phyloP scores from a whole-genome alignment of 1,140 invertebrate species.

The Drosophila kohkoa region DNA sequence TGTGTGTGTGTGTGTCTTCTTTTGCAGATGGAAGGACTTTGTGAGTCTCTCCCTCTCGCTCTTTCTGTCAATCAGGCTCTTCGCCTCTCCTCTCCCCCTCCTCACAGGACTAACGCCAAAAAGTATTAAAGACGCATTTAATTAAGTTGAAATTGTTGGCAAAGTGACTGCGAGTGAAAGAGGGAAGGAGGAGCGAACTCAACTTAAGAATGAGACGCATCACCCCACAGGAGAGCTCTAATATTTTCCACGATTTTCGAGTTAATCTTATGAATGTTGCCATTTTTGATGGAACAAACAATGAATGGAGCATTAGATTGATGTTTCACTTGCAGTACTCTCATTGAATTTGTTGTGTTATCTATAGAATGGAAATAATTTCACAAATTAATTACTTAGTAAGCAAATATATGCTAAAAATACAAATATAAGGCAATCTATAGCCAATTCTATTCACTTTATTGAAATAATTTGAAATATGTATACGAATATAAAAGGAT shows the following conservation, averaged over 20 bases:
- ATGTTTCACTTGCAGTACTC: slow-evolving; percentile 4
- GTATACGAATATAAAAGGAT: no score
- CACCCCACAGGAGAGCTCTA: slow-evolving; percentile 12
- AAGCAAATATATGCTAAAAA: no score
- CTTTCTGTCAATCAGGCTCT: slow-evolving; percentile 6
- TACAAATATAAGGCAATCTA: no score
- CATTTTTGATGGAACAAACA: slow-evolving; percentile 1
- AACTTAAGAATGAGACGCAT: slow-evolving; percentile 3
- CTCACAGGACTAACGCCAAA: slow-evolving; percentile 35
- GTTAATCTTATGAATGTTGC: slow-evolving; percentile 35
- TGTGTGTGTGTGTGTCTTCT: slow-evolving; percentile 12
- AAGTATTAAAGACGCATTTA: slow-evolving; percentile 83
- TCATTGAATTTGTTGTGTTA: not conserved
- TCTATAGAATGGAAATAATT: no score
- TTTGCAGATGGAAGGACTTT: slow-evolving; percentile 3
- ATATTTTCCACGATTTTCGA: slow-evolving; percentile 37
- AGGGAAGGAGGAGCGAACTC: not conserved
- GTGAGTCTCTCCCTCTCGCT: slow-evolving; percentile 1
- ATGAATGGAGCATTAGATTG: slow-evolving; percentile 3
- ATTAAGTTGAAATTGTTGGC: slow-evolving; percentile 80
- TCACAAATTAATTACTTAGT: no score
- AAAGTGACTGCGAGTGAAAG: slow-evolving; percentile 40
- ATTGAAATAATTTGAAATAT: no score
- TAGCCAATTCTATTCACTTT: no score
- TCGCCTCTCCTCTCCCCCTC: not conserved